Conservation (phyloP, 2,113 vertebrate genomes). For the Peromyscus maniculatus region DNA sequence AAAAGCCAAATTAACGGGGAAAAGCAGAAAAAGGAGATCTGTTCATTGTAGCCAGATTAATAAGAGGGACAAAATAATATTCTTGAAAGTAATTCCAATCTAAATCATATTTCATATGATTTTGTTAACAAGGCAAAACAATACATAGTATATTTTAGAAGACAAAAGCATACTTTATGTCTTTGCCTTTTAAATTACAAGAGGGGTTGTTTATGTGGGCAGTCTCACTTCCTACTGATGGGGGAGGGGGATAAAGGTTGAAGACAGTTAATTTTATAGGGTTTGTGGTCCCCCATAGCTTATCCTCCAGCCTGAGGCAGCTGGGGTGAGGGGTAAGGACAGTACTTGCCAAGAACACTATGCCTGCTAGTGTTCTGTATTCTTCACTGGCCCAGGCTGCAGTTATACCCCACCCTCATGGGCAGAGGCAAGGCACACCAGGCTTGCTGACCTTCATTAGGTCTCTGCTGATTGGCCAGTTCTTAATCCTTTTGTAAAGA, state of each 20-base stretch:
- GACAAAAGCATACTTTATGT: neutral
- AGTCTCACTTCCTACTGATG: neutral
- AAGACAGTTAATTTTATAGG: neutral
- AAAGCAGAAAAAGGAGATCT: neutral
- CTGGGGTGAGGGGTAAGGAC: accelerated
- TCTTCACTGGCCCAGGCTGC: neutral
- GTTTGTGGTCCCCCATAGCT: neutral
- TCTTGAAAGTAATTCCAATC: constrained; percentile 10
- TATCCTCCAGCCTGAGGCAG: accelerated
- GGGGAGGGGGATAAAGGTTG: neutral
- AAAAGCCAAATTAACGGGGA: neutral
- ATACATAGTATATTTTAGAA: neutral
- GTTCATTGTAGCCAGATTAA: too few relatives aligned
- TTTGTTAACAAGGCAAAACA: neutral
- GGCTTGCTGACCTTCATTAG: neutral
- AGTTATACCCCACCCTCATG: neutral
- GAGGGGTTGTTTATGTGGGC: neutral
- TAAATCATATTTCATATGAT: neutral
- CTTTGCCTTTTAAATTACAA: neutral
- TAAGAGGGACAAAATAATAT: neutral
- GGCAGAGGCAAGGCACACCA: neutral
- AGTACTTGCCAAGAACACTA: neutral
- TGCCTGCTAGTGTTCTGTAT: neutral
- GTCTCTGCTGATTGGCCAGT: neutral
- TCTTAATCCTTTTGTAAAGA: neutral